A percentile compares a stretch with the other conserved stretches of the same genome.
phyloP scores from a whole-genome alignment of 2,113 vertebrate species.

The Chaenogobius annularis region DNA sequence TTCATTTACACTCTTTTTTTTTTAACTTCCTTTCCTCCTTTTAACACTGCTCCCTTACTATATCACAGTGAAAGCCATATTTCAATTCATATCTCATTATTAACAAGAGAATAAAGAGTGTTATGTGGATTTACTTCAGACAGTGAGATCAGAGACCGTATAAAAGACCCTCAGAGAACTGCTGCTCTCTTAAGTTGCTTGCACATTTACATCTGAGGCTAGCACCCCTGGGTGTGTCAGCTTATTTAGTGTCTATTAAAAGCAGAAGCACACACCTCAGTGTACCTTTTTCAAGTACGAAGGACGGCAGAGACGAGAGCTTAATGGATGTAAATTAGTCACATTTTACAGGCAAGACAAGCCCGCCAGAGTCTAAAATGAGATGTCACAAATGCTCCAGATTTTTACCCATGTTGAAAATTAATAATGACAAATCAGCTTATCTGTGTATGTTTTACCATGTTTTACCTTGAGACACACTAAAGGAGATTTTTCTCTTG shows the following conservation, averaged over 20 bases:
- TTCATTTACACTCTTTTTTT: neutral
- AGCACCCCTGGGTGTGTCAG: slow-evolving; percentile 41
- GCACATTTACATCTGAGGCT: slow-evolving; percentile 42
- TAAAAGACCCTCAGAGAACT: slow-evolving; percentile 6
- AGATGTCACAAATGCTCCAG: neutral
- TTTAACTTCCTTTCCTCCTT: neutral
- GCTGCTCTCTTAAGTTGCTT: slow-evolving; percentile 36
- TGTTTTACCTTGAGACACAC: slow-evolving; percentile 14
- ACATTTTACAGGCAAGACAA: slow-evolving; percentile 4
- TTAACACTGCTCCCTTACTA: neutral
- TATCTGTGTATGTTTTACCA: neutral
- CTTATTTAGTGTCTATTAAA: slow-evolving; percentile 42
- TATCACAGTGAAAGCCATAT: neutral
- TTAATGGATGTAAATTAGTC: slow-evolving; percentile 1
- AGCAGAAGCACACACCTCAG: slow-evolving; percentile 37
- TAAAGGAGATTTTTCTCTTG: slow-evolving; percentile 45
- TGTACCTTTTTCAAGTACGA: slow-evolving; percentile 1
- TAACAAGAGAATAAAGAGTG: slow-evolving; percentile 10
- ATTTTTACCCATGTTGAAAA: neutral
- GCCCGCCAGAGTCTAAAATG: neutral
- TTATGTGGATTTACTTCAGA: neutral
- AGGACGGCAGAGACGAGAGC: neutral
- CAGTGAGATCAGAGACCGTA: slow-evolving; percentile 19
- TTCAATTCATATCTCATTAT: neutral
- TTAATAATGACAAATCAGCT: neutral